Percentiles rank a stretch among this genome's conserved stretches.
These are phyloP conservation scores for Cinclus cinclus DNA, from an alignment of 2,113 vertebrate species.

Conservation along the genomic window DNA sequence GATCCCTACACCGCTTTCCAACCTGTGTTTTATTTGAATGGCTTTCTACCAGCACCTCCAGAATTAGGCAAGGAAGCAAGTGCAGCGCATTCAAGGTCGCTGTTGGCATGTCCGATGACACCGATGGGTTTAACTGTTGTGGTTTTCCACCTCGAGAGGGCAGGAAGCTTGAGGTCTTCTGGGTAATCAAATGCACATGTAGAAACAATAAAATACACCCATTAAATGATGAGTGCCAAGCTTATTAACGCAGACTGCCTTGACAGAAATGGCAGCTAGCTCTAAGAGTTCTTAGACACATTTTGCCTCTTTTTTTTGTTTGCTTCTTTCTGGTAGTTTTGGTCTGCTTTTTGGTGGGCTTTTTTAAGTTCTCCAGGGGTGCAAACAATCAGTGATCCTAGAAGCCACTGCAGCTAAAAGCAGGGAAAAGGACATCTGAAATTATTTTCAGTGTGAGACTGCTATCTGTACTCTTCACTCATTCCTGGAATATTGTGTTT, in stretches of 20 bases:
- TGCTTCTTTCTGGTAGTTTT: not conserved
- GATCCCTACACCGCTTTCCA: not conserved
- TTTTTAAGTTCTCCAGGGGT: not conserved
- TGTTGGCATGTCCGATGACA: not conserved
- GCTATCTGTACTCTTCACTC: not conserved
- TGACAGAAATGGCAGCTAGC: not conserved
- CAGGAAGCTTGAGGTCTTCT: constrained; percentile 54
- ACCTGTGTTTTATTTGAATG: not conserved
- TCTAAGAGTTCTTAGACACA: not conserved
- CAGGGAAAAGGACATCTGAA: not conserved
- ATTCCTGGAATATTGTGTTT: not conserved
- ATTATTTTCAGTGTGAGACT: not conserved
- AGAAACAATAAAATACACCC: constrained; percentile 60
- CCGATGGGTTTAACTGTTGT: constrained; percentile 4
- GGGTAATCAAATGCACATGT: constrained; percentile 60
- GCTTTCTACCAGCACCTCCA: not conserved
- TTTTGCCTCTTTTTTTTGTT: not conserved
- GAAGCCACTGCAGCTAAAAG: not conserved
- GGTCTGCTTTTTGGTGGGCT: not conserved
- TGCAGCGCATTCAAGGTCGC: constrained; percentile 23
- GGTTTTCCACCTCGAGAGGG: not conserved
- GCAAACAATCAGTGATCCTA: not conserved
- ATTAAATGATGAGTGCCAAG: constrained; percentile 37
- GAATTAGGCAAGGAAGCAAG: constrained; percentile 32
- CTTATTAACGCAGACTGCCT: not conserved